Evolutionary conservation across 1,140 invertebrate genomes (phyloP).

Genomic region (Brachionus rotundiformis): DNA sequence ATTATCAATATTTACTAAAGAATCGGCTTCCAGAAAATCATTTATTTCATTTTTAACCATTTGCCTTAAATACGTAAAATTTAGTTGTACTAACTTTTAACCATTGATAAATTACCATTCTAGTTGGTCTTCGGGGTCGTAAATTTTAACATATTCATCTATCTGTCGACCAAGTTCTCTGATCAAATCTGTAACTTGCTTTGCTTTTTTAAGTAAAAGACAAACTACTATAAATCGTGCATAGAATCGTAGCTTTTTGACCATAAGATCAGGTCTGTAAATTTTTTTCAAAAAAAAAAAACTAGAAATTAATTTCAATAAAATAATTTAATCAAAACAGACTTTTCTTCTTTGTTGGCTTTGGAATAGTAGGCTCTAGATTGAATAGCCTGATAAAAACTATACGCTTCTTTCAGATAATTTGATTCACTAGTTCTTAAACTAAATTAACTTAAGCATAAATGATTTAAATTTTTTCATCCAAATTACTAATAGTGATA

Average conservation of each 20-base stretch:
- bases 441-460: no score
- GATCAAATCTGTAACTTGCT: slow-evolving; percentile 85
- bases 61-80: background rate
- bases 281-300: no score
- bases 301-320: background rate
- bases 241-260: slow-evolving; percentile 94
- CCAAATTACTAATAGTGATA: slow-evolving; percentile 84
- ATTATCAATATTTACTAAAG: slow-evolving; percentile 73
- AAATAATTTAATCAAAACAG: slow-evolving; percentile 52
- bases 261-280: slow-evolving; percentile 85
- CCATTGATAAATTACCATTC: slow-evolving; percentile 85
- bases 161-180: slow-evolving; percentile 77
- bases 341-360: slow-evolving; percentile 86
- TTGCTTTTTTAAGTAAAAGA: slow-evolving; percentile 88
- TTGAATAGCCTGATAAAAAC: slow-evolving; percentile 92
- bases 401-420: slow-evolving; percentile 90
- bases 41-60: slow-evolving; percentile 90
- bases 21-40: slow-evolving; percentile 76
- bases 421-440: slow-evolving; percentile 91
- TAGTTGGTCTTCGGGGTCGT: slow-evolving; percentile 92
- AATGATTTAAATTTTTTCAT: slow-evolving; percentile 69
- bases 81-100: background rate
- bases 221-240: slow-evolving; percentile 94
- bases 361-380: slow-evolving; percentile 90
- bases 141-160: slow-evolving; percentile 87